Percentiles rank a stretch among this genome's conserved stretches.
Conservation (phyloP, 2,888 invertebrate species). For the Bombylius major region DNA sequence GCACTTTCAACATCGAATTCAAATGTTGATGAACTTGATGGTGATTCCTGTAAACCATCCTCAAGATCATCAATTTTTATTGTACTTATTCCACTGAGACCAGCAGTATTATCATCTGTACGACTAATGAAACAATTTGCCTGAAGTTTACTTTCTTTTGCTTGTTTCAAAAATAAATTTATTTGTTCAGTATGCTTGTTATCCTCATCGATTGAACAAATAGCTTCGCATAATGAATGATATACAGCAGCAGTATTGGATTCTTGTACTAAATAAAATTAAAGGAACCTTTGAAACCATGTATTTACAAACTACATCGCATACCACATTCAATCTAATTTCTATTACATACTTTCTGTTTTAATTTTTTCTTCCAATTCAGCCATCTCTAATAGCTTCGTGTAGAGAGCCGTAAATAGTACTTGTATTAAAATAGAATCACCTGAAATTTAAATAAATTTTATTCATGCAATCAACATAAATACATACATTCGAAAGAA, state of each 20-base stretch:
- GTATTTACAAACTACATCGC: background rate
- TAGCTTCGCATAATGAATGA: constrained; percentile 60
- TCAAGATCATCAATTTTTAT: constrained; percentile 28
- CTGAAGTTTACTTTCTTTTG: constrained; percentile 34
- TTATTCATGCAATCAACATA: too few species aligned
- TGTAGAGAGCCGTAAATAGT: constrained; percentile 54
- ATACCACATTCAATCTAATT: background rate
- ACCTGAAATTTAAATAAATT: constrained; percentile 17
- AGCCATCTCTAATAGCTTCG: constrained; percentile 44
- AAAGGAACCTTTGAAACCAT: too few species aligned
- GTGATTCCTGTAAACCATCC: constrained; percentile 11
- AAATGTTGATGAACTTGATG: constrained; percentile 27
- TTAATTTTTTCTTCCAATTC: constrained; percentile 24
- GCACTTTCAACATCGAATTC: constrained; percentile 37
- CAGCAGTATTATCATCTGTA: constrained; percentile 28
- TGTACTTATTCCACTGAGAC: constrained; percentile 30
- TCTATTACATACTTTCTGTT: background rate
- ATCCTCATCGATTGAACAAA: constrained; percentile 68
- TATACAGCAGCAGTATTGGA: constrained; percentile 41
- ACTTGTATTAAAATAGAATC: constrained; percentile 58
- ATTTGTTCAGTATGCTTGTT: constrained; percentile 68
- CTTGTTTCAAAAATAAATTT: constrained; percentile 45
- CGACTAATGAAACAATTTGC: constrained; percentile 27
- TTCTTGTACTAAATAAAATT: background rate
- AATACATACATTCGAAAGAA: too few species aligned